Base-by-base conservation (phyloP, 2,797 vertebrate genomes). In the Knipowitschia caucasica region DNA sequence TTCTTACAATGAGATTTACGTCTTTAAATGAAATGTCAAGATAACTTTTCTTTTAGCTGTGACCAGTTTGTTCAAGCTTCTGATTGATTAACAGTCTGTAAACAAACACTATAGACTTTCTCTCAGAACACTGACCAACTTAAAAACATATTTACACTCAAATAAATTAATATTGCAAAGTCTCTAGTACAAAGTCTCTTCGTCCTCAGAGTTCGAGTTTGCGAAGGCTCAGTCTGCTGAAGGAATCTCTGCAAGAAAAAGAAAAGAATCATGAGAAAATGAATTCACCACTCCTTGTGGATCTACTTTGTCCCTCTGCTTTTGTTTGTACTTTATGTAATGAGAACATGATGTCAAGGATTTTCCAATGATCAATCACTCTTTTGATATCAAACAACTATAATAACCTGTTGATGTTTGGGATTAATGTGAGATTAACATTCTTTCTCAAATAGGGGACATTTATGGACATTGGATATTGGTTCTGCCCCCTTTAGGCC, bases 161-260 rank as follows among this genome's bases (percentile, higher is more conserved):
- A 89, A 91, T 91, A 92, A 91, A 89, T 82, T 93, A 89, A 87
- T 84, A 86, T 81, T 77, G 78, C 77, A 86, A 74, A 88, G 79
- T 75, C 27, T 58, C 51, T 46, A 42, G 9, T 31, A 38, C 56
- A 10, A 46, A 53, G 67, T 57, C 29, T 70, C 70, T 59, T 79
- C 56, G 62, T 86, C 84, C 81, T 96, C 93, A 99, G 82, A 98
- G 84, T 64, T 99, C 97, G 76, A 99, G 89, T 91, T 96, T 99
- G 79, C 95, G 95, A 72, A 99, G 93, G 86, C 97, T 99, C 91
- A 98, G 92, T 83, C 96, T 92, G 90, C 95, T 98, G 91, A 99
- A 98, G 86, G 97, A 99, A 91, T 99, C 97, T 89, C 97, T 99
- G 90, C 17, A 85, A 75, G 33, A 18, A 56, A 1, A 20, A 31